Base-by-base conservation (phyloP, 2,797 vertebrate genomes). In the Dendrocincla tyrannina region DNA sequence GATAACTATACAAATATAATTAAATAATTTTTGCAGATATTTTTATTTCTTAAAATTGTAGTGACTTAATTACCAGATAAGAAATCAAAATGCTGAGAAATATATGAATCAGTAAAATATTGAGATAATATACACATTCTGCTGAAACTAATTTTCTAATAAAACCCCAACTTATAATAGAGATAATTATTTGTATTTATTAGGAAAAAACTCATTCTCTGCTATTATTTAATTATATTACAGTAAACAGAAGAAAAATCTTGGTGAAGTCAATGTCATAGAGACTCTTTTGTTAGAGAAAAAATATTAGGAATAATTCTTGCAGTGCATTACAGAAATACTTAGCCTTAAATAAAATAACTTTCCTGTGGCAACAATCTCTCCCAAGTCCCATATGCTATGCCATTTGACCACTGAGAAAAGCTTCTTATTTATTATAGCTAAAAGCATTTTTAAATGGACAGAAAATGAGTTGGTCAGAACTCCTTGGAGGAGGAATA, bases 401-500 rank as follows among this genome's bases (percentile, higher is more conserved):
- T 88, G 46, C 37, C 77, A 62, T 88, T 63, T 84, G 70, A 93
- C 78, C 52, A 49, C 67, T 62, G 81, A 91, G 58, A 86, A 93
- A 96, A 88, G 8, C 68, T 79, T 84, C 73, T 80, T 91, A 76
- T 86, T 95, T 93, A 50, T 91, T 97, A 74, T 41, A 93, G 64
- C 88, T 95, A 82, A 95, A 94, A 81, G 75, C 39, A 59, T 50
- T 96, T 94, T 94, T 52, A 60, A 95, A 89, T 70, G 88, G 73
- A 86, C 41, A 89, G 63, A 84, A 96, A 93, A 96, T 83, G 5
- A 92, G 39, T 42, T 94, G 46, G 67, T 86, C 66, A 86, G 35
- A 88, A 83, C 39, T 96, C 85, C 81, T 96, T 70, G 39, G 86
- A 91, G 83, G 50, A 93, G 90, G 11, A 82, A 27, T 83, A 42